Evolutionary conservation across 2,888 invertebrate species (phyloP).

Genomic region (Callinectes sapidus): DNA sequence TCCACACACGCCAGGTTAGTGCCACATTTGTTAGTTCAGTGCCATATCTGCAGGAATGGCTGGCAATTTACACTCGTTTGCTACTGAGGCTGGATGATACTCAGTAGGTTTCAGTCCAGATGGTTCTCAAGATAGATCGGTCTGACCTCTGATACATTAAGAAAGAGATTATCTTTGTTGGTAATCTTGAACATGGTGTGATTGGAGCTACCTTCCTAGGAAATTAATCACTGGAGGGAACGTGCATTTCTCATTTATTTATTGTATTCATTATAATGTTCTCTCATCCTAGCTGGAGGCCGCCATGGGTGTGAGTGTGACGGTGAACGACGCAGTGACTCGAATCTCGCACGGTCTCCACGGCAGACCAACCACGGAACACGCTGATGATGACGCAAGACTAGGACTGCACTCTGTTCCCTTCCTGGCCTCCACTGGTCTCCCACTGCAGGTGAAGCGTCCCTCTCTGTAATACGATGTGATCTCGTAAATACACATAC

Average conservation of each 20-base stretch:
- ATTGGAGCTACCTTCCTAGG: too few relatives aligned
- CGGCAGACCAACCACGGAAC: not conserved
- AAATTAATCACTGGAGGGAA: not conserved
- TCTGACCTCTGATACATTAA: too few relatives aligned
- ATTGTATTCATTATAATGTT: not conserved
- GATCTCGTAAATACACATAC: not conserved
- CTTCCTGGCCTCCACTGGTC: conserved; percentile 39
- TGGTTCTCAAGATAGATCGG: not conserved
- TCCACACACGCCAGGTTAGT: conserved; percentile 38
- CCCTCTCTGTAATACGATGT: not conserved
- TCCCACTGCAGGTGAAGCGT: conserved; percentile 35
- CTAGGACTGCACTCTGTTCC: conserved; percentile 2
- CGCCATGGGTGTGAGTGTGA: not conserved
- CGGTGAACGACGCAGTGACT: not conserved
- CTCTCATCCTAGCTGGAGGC: not conserved
- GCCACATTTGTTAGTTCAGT: conserved; percentile 48
- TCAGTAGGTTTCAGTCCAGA: not conserved
- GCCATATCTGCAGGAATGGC: not conserved
- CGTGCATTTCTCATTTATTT: not conserved
- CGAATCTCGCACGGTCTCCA: not conserved
- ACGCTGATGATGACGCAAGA: not conserved
- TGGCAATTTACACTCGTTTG: too few relatives aligned
- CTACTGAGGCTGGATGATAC: too few relatives aligned
- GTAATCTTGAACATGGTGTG: too few relatives aligned
- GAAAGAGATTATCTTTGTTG: too few relatives aligned